Base-by-base conservation (phyloP, 1,140 invertebrate genomes). In the Drosophila nigrodunni region DNA sequence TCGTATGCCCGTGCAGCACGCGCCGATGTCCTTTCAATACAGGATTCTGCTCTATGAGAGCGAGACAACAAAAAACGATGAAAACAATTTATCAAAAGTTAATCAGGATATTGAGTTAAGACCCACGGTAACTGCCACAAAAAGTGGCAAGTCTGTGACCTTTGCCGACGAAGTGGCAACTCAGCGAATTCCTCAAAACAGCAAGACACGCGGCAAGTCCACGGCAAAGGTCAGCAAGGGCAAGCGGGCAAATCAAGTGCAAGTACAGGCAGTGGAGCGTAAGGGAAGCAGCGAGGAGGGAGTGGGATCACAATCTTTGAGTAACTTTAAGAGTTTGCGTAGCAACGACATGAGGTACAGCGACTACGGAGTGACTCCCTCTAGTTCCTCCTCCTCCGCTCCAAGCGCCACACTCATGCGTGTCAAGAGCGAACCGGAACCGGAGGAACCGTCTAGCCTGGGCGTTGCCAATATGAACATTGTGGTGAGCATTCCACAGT, bases 261-360 rank as follows among this genome's bases (percentile, higher is more conserved):
- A 15, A 39, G 34, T 35, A n/a, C 57, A 46, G 49, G 49, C 21
- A 74, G 71, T 21, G 46, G 64, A 11, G 75, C 90, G 11, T 41
- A 66, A 37, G 69, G 37, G 8, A 79, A n/a, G 43, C 43, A 5
- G 49, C 13, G n/a, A 7, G 7, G 50, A 54, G 13, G 46, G 35
- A 10, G 3, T 6, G 25, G 25, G 25, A 5, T 11, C 75, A 8
- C 34, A 60, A 7, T 13, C 75, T 1, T 58, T 80, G 1, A 90
- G 78, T 73, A 91, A 77, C 49, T 92, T 92, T 57, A 92, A 92
- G 74, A 92, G 91, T 21, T 59, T 92, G 25, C 77, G 91, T 2
- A 92, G 91, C 70, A 92, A 92, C 34, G 91, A 92, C 21, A 87
- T 92, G 76, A 79, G 90, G 7, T 92, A 77, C 50, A 91, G 89